phyloP scores from a whole-genome alignment of 2,888 invertebrate species.

The Rutpela maculata region DNA sequence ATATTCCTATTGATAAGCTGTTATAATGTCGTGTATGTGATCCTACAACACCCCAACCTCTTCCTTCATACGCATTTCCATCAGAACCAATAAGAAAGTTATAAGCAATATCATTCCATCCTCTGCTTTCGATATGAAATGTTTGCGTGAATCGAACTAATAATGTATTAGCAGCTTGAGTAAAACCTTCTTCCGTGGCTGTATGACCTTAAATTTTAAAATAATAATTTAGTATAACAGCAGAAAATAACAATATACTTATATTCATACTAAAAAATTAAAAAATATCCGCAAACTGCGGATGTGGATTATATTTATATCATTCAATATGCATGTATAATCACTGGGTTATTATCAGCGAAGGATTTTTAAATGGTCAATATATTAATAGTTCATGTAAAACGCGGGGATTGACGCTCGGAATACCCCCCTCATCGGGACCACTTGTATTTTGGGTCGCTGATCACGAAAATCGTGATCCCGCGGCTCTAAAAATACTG shows the following conservation, averaged over 20 bases:
- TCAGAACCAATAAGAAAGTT: conserved; percentile 78
- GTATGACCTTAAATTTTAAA: conserved; percentile 72
- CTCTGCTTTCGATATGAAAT: conserved; percentile 75
- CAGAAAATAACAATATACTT: background rate
- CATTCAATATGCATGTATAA: too few species aligned
- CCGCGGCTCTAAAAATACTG: too few species aligned
- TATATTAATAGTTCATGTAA: too few species aligned
- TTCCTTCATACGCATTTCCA: conserved; percentile 77
- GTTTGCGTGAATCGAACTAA: conserved; percentile 66
- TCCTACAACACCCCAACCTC: conserved; percentile 77
- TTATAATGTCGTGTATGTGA: conserved; percentile 77
- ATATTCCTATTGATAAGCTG: conserved; percentile 72
- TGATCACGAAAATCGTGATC: too few species aligned
- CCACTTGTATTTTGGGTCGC: too few species aligned
- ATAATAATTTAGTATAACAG: background rate
- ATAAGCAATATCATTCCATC: conserved; percentile 76
- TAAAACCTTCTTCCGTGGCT: conserved; percentile 74
- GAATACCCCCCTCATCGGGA: too few species aligned
- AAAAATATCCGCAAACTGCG: too few species aligned
- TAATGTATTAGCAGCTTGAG: conserved; percentile 73
- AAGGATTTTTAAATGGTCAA: too few species aligned
- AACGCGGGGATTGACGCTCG: too few species aligned
- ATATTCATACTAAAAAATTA: too few species aligned
- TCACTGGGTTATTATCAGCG: too few species aligned
- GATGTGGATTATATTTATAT: too few species aligned